Base-by-base conservation (phyloP, 2,113 vertebrate species). In the Elanus axillaris region DNA sequence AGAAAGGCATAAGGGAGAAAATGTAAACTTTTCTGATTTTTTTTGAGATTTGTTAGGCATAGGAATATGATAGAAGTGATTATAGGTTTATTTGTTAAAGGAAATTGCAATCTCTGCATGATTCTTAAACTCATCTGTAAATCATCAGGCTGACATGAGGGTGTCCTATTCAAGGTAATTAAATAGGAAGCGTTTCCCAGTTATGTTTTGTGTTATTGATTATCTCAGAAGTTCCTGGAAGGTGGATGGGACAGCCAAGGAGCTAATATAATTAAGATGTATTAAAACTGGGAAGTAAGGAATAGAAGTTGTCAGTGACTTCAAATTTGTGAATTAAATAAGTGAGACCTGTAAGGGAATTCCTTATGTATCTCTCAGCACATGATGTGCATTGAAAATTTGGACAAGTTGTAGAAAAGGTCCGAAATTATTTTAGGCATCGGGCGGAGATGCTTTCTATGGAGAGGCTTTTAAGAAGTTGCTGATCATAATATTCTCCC, bases 301-400 rank as follows among this genome's bases (percentile, higher is more conserved):
- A 64, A 16, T 22, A 40, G 38, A 43, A 21, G 25, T 68, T 18
- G 20, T 74, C 34, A 53, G 22, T 60, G 55, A 42, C 42, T 82
- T 77, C 22, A 52, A 16, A 62, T 25, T 62, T 2, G 16, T 48
- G 34, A 64, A 60, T 58, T 10, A 58, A 64, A 2, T 7, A 25
- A 31, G 9, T 42, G 47, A n/a, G 27, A 42, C 5, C 31, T 40
- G 5, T 14, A 16, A 52, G 32, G 67, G 34, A 58, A 58, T 47
- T 58, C 13, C 20, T 36, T 14, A 1, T 1, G 5, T 42, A 9
- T 55, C 27, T 78, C 21, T 74, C 20, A 4, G 77, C 27, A 11
- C 6, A 4, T 9, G 20, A 11, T 0, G 3, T 19, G 38, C 31
- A 7, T 0, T 18, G 43, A 20, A 32, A 48, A 27, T 17, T 9